Evolutionary conservation across 2,797 vertebrate species (phyloP), one percentile per base, ranked within the genome.

Genomic region (Gouania willdenowi): DNA sequence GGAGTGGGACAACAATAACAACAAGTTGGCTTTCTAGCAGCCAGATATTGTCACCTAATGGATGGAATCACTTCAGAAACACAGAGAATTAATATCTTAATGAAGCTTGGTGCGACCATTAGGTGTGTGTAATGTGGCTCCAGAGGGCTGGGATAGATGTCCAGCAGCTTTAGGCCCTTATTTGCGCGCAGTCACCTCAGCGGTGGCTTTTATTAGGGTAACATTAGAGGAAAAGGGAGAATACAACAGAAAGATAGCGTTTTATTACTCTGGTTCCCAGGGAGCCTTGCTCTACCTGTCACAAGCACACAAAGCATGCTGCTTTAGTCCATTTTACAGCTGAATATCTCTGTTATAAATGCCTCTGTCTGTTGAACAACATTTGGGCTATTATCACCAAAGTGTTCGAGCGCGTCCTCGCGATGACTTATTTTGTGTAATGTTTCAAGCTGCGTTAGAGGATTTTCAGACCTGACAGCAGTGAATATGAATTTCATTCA

Each of bases 61-160:
- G 92, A 94, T 92, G 89, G 93, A 95, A 92, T 93, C 89, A 90
- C 90, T 93, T 93, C 82, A 89, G 88, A 94, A 93, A 93, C 84
- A 82, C 81, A 82, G 87, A 91, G 92, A 96, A 96, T 96, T 93
- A 95, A 98, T 97, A 95, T 90, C 92, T 91, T 95, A 97, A 96
- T 94, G 92, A 93, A 92, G 92, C 90, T 83, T 74, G 60, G 85
- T 91, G 90, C 89, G 88, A 89, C 92, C 90, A 97, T 97, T 97
- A 95, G 91, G 88, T 90, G 90, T 85, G 91, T 88, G 90, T 94
- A 94, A 97, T 94, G 91, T 91, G 90, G 90, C 94, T 94, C 92
- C 90, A 86, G 93, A 92, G 93, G 90, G 88, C 86, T 82, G 83
- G 56, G 92, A 95, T 94, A 91, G 91, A 95, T 95, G 92, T 89